These are phyloP conservation scores for Siphlonurus alternatus DNA, from an alignment of 2,888 invertebrate genomes.

Conservation along the genomic window DNA sequence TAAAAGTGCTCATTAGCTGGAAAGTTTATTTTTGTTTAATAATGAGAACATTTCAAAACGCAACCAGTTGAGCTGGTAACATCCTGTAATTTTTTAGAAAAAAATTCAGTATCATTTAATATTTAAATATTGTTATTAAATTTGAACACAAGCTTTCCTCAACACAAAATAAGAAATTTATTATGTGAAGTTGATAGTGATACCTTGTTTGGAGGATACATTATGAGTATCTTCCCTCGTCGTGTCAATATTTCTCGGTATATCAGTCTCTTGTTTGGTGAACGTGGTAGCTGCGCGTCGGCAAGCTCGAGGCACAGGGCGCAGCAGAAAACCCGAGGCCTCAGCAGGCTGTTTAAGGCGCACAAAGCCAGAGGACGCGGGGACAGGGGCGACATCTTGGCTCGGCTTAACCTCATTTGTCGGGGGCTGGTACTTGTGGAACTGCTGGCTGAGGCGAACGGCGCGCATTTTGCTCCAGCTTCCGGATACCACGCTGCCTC, in stretches of 20 bases:
- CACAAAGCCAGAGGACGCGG: not conserved
- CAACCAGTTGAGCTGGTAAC: too few species aligned
- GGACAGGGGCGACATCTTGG: not conserved
- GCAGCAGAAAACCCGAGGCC: not conserved
- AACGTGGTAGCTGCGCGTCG: too few species aligned
- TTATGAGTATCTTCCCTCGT: too few species aligned
- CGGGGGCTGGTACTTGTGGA: slow-evolving; percentile 7
- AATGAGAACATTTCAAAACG: too few species aligned
- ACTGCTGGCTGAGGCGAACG: slow-evolving; percentile 7
- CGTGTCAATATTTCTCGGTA: too few species aligned
- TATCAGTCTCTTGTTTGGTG: too few species aligned
- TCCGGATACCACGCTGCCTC: slow-evolving; percentile 29
- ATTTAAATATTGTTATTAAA: too few species aligned
- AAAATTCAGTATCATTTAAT: too few species aligned
- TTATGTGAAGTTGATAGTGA: too few species aligned
- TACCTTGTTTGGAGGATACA: not conserved
- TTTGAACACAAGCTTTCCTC: not conserved
- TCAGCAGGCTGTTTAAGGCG: not conserved
- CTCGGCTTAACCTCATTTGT: not conserved
- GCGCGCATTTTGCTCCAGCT: slow-evolving; percentile 40
- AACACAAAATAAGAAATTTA: not conserved
- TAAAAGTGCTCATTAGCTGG: too few species aligned
- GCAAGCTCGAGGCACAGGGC: not conserved
- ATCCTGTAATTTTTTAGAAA: too few species aligned
- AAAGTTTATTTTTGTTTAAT: too few species aligned